Base-by-base conservation (phyloP, 1,140 invertebrate species). In the Acromyrmex heyeri region DNA sequence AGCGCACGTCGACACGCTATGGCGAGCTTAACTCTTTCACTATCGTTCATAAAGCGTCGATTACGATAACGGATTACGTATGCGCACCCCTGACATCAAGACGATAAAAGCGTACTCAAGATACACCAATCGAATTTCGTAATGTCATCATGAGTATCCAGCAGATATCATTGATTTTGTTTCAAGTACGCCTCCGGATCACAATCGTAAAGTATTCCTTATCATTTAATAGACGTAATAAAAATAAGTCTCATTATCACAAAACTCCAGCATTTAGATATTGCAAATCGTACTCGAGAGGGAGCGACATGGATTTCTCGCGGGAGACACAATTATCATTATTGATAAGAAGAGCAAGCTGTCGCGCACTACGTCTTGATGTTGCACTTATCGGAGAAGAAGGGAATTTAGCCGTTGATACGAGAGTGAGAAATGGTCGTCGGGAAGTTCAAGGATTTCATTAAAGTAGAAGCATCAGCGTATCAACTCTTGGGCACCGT, bases 21-120 rank as follows among this genome's bases (percentile, higher is more conserved):
- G 34, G 12, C 38, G 38, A 57, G 16, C n/a, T 27, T 21, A 24
- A 65, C 64, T 44, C 14, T 14, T 53, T 21, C 27, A 44, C 24
- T 8, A 48, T 57, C 55, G 53, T 50, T 81, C 86, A 82, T 90
- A 89, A 86, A 90, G 83, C 72, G 72, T 86, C 77, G 88, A 91
- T 90, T 88, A 64, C 62, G 89, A 91, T 88, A 88, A 88, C 77
- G 70, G 72, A 90, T 88, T 86, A 83, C 77, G 61, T 57, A 27
- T 48, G 59, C 55, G 59, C 48, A 12, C 34, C 50, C 6, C 21
- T 53, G 67, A 90, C 69, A 82, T 72, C 85, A 67, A 59, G 62
- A 24, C 83, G 87, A 91, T 89, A 91, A 87, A 90, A 90, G 83
- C 73, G 86, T 73, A 82, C 3, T 50, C 27, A 44, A 27, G 61